These are phyloP conservation scores for Poeciliopsis infans DNA, from an alignment of 2,797 vertebrate species.

Conservation along the genomic window DNA sequence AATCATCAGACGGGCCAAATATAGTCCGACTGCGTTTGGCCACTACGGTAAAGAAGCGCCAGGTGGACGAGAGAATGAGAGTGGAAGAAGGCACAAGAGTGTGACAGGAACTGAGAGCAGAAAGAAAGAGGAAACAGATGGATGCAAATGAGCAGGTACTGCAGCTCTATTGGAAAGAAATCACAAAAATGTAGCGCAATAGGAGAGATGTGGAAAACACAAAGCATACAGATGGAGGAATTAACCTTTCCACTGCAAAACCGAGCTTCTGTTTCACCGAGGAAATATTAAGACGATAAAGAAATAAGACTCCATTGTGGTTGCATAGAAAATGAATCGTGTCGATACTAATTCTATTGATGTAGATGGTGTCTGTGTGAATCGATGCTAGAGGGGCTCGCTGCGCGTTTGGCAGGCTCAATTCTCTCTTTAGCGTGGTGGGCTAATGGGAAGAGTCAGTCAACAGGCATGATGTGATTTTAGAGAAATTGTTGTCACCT, in stretches of 20 bases:
- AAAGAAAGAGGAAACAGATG: conserved; percentile 14
- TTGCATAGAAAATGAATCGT: conserved; percentile 75
- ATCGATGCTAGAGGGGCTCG: conserved; percentile 72
- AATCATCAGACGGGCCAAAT: conserved; percentile 84
- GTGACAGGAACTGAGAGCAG: conserved; percentile 10
- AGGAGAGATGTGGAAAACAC: conserved; percentile 32
- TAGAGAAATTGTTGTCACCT: conserved; percentile 73
- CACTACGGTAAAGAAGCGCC: conserved; percentile 37
- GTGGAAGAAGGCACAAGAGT: conserved; percentile 30
- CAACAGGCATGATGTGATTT: conserved; percentile 71
- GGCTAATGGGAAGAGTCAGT: conserved; percentile 75
- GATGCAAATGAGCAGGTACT: conserved; percentile 29
- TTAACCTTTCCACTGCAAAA: conserved; percentile 60
- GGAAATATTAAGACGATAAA: conserved; percentile 72
- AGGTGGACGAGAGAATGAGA: conserved; percentile 54
- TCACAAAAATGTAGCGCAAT: conserved; percentile 24
- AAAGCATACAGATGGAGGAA: conserved; percentile 51
- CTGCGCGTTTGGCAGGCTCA: conserved; percentile 67
- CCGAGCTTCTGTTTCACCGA: conserved; percentile 56
- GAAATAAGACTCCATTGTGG: conserved; percentile 74
- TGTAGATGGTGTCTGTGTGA: conserved; percentile 73
- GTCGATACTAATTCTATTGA: conserved; percentile 82
- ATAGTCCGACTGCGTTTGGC: conserved; percentile 72
- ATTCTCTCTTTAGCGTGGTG: conserved; percentile 67
- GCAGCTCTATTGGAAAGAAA: conserved; percentile 37